Evolutionary conservation across 64 coral and sea anemone species (phyloP).

Genomic region (Pachyseris speciosa): DNA sequence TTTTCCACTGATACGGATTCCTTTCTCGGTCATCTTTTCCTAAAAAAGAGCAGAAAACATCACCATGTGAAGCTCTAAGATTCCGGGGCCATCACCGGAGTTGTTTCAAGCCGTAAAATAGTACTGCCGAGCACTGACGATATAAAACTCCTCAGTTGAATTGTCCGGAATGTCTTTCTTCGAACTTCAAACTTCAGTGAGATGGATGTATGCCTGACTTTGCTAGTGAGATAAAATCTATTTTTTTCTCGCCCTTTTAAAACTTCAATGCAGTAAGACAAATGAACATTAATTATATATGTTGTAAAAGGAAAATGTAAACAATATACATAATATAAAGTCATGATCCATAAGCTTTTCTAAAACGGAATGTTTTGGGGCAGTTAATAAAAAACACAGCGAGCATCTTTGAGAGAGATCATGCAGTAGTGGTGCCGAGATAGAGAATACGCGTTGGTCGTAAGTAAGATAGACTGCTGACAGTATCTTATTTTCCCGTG

Average conservation of each 20-base stretch:
- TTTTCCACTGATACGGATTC: background rate
- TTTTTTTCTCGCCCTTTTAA: constrained; percentile 1
- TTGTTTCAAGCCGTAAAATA: background rate
- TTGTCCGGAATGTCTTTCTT: background rate
- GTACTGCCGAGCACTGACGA: background rate
- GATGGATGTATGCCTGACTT: constrained; percentile 42
- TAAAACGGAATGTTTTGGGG: no score
- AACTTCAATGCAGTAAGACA: background rate
- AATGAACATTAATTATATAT: background rate
- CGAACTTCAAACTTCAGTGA: constrained; percentile 28
- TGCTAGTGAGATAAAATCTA: constrained; percentile 21
- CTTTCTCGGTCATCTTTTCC: background rate
- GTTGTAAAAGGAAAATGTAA: no score
- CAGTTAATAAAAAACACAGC: no score
- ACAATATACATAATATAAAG: background rate
- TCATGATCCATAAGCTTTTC: background rate
- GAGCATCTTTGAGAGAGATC: background rate
- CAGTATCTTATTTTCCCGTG: background rate
- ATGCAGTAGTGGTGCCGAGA: background rate
- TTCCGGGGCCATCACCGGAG: background rate
- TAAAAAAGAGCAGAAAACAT: background rate
- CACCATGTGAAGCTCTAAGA: background rate
- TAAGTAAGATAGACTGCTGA: background rate
- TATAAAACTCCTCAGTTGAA: background rate
- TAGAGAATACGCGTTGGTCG: background rate